Base-by-base conservation (phyloP, 2,888 invertebrate genomes). In the Drosophila paramelanica region DNA sequence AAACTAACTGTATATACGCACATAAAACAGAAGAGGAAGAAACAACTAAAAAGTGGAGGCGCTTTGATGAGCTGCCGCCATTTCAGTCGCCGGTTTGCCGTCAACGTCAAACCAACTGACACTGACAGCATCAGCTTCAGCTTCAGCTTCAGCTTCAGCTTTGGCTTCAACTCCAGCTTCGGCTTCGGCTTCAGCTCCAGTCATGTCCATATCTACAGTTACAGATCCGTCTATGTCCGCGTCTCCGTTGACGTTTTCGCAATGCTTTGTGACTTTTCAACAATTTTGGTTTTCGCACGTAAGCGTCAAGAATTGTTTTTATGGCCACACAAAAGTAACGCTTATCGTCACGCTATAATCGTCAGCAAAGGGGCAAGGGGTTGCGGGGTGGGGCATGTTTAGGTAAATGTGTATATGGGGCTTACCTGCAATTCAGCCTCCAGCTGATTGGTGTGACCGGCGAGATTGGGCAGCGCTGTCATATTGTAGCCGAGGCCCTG, bases 391-490 rank as follows among this genome's bases (percentile, higher is more conserved):
- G 8, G 39, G 36, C 1, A 4, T 23, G 23, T 23, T 23, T 23
- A 23, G 23, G 23, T 23, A 23, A 23, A 31, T 8, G 31, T 20
- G 47, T 13, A 7, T 17, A 5, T 17, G 17, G 11, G 7, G 39
- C 93, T 95, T 93, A 97, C 96, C 94, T 95, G 95, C 89, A 95
- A 94, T 89, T 96, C 96, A 57, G 97, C 97, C 90, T 96, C 96
- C 84, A 95, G 94, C 92, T 97, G 97, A 90, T 95, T 95, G 70
- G 94, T 94, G 91, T 97, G 96, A 1, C 96, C 96, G 92, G 97
- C 94, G 70, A 96, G 94, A 93, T 97, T 97, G 53, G 97, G 97
- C 96, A 97, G 96, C 31, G 92, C 94, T 27, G 97, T 97, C 93
- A 95, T 95, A 93, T 97, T 97, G 93, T 97, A 97, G 80, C 96